phyloP scores from a whole-genome alignment of 2,797 vertebrate genomes.

The Eospalax fontanierii region DNA sequence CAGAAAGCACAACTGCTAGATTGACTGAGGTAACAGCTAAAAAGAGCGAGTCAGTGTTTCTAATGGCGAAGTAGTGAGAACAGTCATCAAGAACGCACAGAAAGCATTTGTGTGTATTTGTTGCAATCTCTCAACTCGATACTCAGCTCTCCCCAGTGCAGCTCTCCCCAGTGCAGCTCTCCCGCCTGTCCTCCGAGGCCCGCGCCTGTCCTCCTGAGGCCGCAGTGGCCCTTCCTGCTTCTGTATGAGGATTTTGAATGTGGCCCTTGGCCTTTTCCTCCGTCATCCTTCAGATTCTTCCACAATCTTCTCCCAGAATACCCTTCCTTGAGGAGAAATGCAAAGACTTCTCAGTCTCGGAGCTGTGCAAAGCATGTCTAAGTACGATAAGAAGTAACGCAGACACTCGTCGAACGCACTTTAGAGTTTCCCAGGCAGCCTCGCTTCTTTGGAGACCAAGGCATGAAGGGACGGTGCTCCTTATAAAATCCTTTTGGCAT shows the following conservation, averaged over 20 bases:
- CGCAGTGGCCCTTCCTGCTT: neutral
- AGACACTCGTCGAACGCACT: rapidly evolving
- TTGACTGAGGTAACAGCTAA: neutral
- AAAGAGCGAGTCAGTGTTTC: neutral
- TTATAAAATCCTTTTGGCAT: constrained; percentile 59
- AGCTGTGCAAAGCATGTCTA: neutral
- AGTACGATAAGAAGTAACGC: neutral
- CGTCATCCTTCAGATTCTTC: neutral
- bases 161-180: too few relatives aligned
- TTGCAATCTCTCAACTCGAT: neutral
- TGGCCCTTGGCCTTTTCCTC: neutral
- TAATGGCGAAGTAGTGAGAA: neutral
- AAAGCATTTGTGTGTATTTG: neutral
- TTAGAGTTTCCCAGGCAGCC: constrained; percentile 32
- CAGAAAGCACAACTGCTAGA: neutral
- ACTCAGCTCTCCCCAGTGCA: neutral
- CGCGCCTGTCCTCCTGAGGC: neutral
- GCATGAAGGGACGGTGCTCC: neutral
- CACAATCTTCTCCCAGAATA: neutral
- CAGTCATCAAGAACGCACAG: neutral
- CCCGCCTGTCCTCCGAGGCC: neutral
- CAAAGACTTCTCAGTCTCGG: neutral
- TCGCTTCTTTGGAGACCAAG: constrained; percentile 22
- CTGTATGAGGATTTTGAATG: neutral
- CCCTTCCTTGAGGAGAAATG: neutral